Evolutionary conservation across 1,140 invertebrate genomes (phyloP).

Genomic region (Ceratosolen fusciceps): DNA sequence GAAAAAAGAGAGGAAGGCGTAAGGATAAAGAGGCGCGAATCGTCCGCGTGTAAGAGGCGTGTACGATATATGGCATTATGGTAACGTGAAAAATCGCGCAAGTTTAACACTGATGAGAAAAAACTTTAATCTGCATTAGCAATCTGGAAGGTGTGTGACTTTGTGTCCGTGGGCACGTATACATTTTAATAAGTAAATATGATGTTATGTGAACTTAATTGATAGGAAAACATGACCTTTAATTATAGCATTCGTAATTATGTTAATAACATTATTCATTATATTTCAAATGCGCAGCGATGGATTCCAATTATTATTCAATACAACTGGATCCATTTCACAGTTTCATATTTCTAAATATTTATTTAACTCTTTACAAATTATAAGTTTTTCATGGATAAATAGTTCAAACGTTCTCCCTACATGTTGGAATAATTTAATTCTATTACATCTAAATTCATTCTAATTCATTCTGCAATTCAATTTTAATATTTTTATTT

Average conservation of each 20-base stretch:
- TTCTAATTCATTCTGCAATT: too few species aligned
- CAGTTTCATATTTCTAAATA: too few species aligned
- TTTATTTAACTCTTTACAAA: too few species aligned
- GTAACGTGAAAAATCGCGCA: conserved; percentile 25
- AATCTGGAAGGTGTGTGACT: conserved; percentile 35
- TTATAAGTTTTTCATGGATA: too few species aligned
- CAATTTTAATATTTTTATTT: too few species aligned
- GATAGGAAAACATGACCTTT: conserved; percentile 16
- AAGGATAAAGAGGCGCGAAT: conserved; percentile 32
- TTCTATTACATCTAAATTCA: too few species aligned
- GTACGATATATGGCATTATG: conserved; percentile 29
- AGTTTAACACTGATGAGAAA: conserved; percentile 2
- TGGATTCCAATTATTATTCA: not conserved
- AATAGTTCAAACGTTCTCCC: too few species aligned
- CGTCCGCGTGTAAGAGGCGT: conserved; percentile 36
- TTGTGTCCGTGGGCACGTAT: conserved; percentile 15
- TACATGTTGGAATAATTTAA: too few species aligned
- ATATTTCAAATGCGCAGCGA: not conserved
- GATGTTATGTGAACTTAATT: conserved; percentile 34
- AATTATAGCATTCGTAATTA: conserved; percentile 10
- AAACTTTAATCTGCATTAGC: conserved; percentile 39
- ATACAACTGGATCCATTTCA: not conserved
- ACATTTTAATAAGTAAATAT: conserved; percentile 13
- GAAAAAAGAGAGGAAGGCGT: conserved; percentile 6
- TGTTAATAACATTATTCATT: conserved; percentile 5